These are phyloP conservation scores for Sepioteuthis lessoniana DNA, from an alignment of 2,888 invertebrate genomes.

Conservation along the genomic window DNA sequence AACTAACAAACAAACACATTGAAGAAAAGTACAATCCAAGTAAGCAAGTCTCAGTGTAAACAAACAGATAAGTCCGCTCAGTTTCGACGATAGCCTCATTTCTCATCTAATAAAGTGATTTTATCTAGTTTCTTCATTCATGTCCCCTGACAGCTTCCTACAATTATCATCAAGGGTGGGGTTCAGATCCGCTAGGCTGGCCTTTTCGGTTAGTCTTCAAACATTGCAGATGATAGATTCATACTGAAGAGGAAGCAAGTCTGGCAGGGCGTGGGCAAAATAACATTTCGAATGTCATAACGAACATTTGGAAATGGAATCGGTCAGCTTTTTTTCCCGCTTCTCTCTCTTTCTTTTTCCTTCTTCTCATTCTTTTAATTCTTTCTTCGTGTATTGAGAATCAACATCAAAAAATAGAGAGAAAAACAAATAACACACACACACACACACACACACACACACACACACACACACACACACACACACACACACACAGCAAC, in stretches of 20 bases:
- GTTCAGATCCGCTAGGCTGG: not conserved
- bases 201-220: not conserved
- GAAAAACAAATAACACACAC: too few species aligned
- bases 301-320: not conserved
- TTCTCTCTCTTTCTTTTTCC: too few species aligned
- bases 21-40: too few species aligned
- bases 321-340: not conserved
- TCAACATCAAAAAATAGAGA: too few species aligned
- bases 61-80: not conserved
- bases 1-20: too few species aligned
- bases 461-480: too few species aligned
- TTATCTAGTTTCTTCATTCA: not conserved
- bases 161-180: not conserved
- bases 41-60: not conserved
- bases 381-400: too few species aligned
- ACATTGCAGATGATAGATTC: not conserved
- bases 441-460: too few species aligned
- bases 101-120: not conserved
- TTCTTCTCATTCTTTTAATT: too few species aligned
- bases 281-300: slow-evolving; percentile 21
- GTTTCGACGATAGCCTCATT: not conserved
- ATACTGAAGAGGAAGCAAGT: not conserved
- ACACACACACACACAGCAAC: too few species aligned
- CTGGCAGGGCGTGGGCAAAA: not conserved
- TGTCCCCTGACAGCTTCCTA: not conserved